A percentile compares a stretch with the other conserved stretches of the same genome.
These are phyloP conservation scores for Cephus cinctus DNA, from an alignment of 1,140 invertebrate species.

Conservation along the genomic window DNA sequence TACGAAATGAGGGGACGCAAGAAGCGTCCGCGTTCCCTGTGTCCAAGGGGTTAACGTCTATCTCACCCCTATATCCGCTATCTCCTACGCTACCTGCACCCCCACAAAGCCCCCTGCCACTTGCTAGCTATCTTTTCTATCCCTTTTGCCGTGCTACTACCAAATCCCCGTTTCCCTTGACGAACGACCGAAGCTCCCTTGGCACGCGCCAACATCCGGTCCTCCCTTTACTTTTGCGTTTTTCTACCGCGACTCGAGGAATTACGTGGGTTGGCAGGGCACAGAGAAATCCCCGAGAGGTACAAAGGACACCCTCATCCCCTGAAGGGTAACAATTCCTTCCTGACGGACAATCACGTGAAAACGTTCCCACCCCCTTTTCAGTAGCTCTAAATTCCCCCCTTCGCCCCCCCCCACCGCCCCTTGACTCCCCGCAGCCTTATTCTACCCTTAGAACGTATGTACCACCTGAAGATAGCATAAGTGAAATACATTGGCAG, in stretches of 20 bases:
- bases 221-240: slow-evolving; percentile 10
- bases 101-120: background rate
- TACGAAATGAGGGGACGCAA: slow-evolving; percentile 45
- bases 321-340: slow-evolving; percentile 50
- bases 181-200: background rate
- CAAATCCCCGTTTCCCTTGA: slow-evolving; percentile 8
- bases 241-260: slow-evolving; percentile 22
- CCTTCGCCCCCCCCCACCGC: slow-evolving; percentile 2
- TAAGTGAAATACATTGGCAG: too few relatives aligned
- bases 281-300: slow-evolving; percentile 46
- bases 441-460: too few relatives aligned
- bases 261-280: slow-evolving; percentile 24
- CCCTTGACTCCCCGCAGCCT: too few relatives aligned
- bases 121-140: slow-evolving; percentile 24
- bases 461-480: too few relatives aligned
- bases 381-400: slow-evolving; percentile 3
- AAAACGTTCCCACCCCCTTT: too few relatives aligned
- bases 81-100: background rate
- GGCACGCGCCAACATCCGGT: slow-evolving; percentile 7
- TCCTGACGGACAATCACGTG: slow-evolving; percentile 17
- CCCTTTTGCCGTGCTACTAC: slow-evolving; percentile 21
- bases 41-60: slow-evolving; percentile 15
- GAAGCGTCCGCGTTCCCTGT: slow-evolving; percentile 23
- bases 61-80: slow-evolving; percentile 28
- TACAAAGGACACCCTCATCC: slow-evolving; percentile 48